Evolutionary conservation across 2,888 invertebrate species (phyloP).

Genomic region (Drosophila infuscata): DNA sequence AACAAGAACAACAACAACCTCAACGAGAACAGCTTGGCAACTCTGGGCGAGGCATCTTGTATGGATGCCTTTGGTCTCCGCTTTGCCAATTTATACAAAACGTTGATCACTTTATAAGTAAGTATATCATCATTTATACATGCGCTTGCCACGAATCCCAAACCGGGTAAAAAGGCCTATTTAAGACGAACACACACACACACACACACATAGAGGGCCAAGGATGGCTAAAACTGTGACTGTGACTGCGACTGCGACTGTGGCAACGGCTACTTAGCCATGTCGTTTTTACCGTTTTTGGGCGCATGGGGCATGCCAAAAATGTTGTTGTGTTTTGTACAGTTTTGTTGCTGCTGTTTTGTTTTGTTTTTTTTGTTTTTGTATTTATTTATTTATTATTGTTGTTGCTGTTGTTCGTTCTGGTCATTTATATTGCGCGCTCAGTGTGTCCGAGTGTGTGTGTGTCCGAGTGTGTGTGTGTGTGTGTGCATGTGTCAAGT

Average conservation of each 20-base stretch:
- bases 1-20: too few relatives aligned
- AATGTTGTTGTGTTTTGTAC: slow-evolving; percentile 70
- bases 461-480: slow-evolving; percentile 18
- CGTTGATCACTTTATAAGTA: slow-evolving; percentile 74
- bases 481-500: slow-evolving; percentile 72
- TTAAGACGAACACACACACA: neutral
- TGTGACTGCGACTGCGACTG: neutral
- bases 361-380: neutral
- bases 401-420: slow-evolving; percentile 49
- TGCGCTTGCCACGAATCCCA: slow-evolving; percentile 24
- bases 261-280: slow-evolving; percentile 55
- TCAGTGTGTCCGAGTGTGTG: neutral
- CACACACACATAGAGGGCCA: slow-evolving; percentile 13
- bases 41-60: slow-evolving; percentile 40
- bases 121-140: slow-evolving; percentile 74
- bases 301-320: slow-evolving; percentile 73
- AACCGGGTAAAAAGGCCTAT: slow-evolving; percentile 3
- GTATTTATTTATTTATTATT: slow-evolving; percentile 14
- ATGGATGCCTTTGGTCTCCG: slow-evolving; percentile 11
- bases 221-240: slow-evolving; percentile 12
- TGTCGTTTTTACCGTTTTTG: slow-evolving; percentile 78
- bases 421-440: slow-evolving; percentile 75
- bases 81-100: slow-evolving; percentile 59
- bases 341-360: slow-evolving; percentile 58
- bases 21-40: slow-evolving; percentile 15